These are phyloP conservation scores for Pteria penguin DNA, from an alignment of 2,888 invertebrate species.

Conservation along the genomic window DNA sequence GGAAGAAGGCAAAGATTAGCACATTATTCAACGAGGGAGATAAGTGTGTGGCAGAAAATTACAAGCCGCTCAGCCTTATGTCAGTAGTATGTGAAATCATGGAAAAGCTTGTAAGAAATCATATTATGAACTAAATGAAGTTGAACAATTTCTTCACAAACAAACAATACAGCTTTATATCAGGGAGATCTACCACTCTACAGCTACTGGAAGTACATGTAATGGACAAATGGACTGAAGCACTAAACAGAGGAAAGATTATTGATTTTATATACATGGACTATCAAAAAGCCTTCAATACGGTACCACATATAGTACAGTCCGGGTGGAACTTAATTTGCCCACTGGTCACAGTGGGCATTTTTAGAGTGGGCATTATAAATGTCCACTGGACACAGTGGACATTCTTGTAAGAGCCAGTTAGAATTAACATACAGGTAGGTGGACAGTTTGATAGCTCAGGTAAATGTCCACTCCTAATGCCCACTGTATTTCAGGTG, in stretches of 20 bases:
- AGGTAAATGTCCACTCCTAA: too few species aligned
- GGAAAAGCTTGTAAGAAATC: background rate
- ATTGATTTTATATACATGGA: too few species aligned
- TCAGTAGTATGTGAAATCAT: background rate
- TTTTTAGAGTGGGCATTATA: too few species aligned
- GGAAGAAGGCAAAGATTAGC: slow-evolving; percentile 4
- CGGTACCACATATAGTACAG: too few species aligned
- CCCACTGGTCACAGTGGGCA: too few species aligned
- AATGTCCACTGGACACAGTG: too few species aligned
- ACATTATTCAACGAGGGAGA: slow-evolving; percentile 16
- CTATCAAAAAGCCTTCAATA: too few species aligned
- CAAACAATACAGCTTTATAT: background rate
- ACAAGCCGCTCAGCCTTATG: slow-evolving; percentile 3
- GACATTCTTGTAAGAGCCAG: too few species aligned
- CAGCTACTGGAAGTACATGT: background rate
- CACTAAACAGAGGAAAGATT: background rate
- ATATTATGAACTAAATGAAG: background rate
- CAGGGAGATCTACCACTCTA: background rate
- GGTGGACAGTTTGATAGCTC: too few species aligned
- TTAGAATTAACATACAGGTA: too few species aligned
- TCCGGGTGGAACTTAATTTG: too few species aligned
- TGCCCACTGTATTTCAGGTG: too few species aligned
- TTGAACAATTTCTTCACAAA: background rate
- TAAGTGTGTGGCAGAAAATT: background rate
- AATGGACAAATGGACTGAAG: slow-evolving; percentile 5